A percentile compares a stretch with the other conserved stretches of the same genome.
phyloP scores from a whole-genome alignment of 2,797 vertebrate species.

The Psittacula derbiana region DNA sequence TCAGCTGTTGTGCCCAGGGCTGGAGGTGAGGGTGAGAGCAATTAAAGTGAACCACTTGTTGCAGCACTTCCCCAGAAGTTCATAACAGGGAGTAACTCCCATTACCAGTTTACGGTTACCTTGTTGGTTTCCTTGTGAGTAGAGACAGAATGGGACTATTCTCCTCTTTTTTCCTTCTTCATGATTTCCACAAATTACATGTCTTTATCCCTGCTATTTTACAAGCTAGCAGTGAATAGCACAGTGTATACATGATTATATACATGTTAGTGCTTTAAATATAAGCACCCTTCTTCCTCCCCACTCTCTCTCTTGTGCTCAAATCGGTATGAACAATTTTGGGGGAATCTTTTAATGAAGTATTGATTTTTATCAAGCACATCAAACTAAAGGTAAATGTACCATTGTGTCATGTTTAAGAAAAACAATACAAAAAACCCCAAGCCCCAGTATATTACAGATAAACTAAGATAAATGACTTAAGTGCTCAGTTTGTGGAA shows the following conservation, averaged over 20 bases:
- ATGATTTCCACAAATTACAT: neutral
- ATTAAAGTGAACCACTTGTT: neutral
- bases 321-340: conserved; percentile 69
- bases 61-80: neutral
- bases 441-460: conserved; percentile 72
- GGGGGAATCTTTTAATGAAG: conserved; percentile 78
- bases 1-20: neutral
- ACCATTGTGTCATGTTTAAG: conserved; percentile 72
- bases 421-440: conserved; percentile 30
- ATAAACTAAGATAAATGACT: conserved; percentile 84
- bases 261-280: neutral
- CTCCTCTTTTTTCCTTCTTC: neutral
- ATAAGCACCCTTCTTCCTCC: neutral
- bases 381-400: conserved; percentile 81
- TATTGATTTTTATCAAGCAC: conserved; percentile 79
- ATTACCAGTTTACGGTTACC: rapidly evolving
- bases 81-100: rapidly evolving
- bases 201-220: neutral
- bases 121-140: neutral
- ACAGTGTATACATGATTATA: neutral
- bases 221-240: neutral
- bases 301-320: neutral
- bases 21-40: rapidly evolving
- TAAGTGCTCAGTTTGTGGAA: conserved; percentile 80
- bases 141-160: neutral